Percentiles rank a stretch among this genome's conserved stretches.
These are phyloP conservation scores for Todus mexicanus DNA, from an alignment of 2,797 vertebrate species.

Conservation along the genomic window DNA sequence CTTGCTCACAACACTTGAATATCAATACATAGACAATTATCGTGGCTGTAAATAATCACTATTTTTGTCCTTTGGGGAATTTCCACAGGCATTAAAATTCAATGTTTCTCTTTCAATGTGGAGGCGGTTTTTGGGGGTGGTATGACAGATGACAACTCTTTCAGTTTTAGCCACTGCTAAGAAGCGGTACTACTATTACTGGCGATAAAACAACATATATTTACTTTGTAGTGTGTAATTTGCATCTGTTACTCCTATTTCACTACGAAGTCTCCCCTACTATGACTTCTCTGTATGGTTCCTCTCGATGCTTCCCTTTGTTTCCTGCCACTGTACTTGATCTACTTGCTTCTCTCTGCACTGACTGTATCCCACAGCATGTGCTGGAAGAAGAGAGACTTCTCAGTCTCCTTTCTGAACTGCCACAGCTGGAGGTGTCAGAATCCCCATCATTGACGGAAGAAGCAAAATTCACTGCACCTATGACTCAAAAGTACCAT, in stretches of 20 bases:
- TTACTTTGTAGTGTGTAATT: neutral
- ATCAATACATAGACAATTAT: constrained; percentile 4
- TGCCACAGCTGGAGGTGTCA: neutral
- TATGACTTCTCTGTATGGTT: neutral
- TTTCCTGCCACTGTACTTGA: neutral
- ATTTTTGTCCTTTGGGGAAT: neutral
- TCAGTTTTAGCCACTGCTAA: neutral
- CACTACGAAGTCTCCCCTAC: neutral
- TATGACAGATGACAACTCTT: accelerated
- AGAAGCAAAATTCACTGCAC: neutral
- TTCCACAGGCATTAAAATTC: neutral
- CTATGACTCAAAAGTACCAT: neutral
- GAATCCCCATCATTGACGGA: neutral
- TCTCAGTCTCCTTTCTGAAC: neutral
- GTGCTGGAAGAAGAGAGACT: neutral
- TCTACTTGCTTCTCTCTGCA: neutral
- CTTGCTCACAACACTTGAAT: neutral
- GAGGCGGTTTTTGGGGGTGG: neutral
- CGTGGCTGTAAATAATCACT: neutral
- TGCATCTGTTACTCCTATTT: neutral
- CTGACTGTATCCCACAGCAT: neutral
- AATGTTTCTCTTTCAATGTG: neutral
- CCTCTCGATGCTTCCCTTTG: neutral
- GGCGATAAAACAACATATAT: neutral
- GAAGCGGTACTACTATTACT: neutral